phyloP scores from a whole-genome alignment of 35 echinoderm and acorn worm species.

The Patiria miniata region DNA sequence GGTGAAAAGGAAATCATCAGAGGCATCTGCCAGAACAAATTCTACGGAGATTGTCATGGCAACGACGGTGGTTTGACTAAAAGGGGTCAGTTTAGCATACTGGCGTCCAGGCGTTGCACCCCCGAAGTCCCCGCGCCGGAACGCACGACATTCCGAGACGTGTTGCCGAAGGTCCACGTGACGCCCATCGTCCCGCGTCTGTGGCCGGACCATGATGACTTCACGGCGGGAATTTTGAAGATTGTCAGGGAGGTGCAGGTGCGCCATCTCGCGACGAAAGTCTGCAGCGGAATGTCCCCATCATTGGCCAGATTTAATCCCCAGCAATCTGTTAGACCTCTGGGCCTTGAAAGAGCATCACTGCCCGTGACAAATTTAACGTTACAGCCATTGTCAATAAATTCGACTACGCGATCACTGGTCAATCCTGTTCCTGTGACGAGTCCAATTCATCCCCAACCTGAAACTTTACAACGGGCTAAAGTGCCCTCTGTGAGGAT shows the following conservation, averaged over 20 bases:
- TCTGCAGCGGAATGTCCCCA: neutral
- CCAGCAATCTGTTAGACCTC: too few relatives aligned
- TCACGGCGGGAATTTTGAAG: neutral
- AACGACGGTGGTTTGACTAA: neutral
- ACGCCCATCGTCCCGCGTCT: conserved; percentile 18
- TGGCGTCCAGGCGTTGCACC: neutral
- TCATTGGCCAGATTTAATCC: too few relatives aligned
- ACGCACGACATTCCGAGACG: neutral
- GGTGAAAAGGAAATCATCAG: neutral
- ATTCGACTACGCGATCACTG: too few relatives aligned
- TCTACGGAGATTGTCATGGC: neutral
- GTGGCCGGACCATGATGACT: neutral
- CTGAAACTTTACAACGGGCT: too few relatives aligned
- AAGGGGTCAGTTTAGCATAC: neutral
- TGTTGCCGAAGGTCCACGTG: neutral
- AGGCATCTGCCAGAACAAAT: conserved; percentile 21
- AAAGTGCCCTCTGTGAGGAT: neutral
- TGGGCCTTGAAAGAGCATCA: too few relatives aligned
- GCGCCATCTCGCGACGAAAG: neutral
- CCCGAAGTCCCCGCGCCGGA: neutral
- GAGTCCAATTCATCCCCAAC: too few relatives aligned
- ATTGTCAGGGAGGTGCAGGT: conserved; percentile 12
- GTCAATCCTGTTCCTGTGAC: too few relatives aligned
- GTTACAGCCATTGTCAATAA: too few relatives aligned
- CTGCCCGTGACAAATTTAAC: too few relatives aligned